phyloP scores from a whole-genome alignment of 2,113 vertebrate genomes.

The Barbus barbus region DNA sequence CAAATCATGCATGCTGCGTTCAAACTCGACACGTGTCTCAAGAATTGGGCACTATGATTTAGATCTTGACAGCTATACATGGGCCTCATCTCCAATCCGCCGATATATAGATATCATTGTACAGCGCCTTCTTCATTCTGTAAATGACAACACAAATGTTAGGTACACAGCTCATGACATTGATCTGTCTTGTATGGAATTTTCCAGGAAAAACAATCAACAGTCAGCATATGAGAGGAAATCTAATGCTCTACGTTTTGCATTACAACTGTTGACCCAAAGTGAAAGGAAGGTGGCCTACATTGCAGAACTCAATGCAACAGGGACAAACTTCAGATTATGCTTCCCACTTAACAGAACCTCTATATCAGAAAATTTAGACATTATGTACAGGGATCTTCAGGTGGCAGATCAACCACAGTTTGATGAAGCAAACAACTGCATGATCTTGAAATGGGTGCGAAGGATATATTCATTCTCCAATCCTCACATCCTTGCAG shows the following conservation, averaged over 20 bases:
- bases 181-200: conserved; percentile 74
- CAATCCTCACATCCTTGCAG: conserved; percentile 21
- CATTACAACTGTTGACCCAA: conserved; percentile 67
- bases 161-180: conserved; percentile 66
- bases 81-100: conserved; percentile 83
- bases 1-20: conserved; percentile 73
- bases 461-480: conserved; percentile 73
- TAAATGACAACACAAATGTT: conserved; percentile 54
- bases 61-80: conserved; percentile 77
- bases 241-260: conserved; percentile 68
- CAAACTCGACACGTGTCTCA: conserved; percentile 60
- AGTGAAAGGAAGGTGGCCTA: conserved; percentile 75
- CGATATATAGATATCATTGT: conserved; percentile 79
- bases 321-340: conserved; percentile 65
- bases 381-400: conserved; percentile 71
- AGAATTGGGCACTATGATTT: conserved; percentile 75
- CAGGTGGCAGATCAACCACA: conserved; percentile 75
- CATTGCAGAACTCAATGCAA: conserved; percentile 60
- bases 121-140: conserved; percentile 74
- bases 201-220: conserved; percentile 67
- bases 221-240: conserved; percentile 66
- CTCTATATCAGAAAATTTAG: conserved; percentile 62
- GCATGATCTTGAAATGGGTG: conserved; percentile 71
- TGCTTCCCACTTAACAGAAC: conserved; percentile 75
- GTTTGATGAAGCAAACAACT: conserved; percentile 12